A percentile compares a stretch with the other conserved stretches of the same genome.
Conservation (phyloP, 2,113 vertebrate genomes). For the Noctilio leporinus region DNA sequence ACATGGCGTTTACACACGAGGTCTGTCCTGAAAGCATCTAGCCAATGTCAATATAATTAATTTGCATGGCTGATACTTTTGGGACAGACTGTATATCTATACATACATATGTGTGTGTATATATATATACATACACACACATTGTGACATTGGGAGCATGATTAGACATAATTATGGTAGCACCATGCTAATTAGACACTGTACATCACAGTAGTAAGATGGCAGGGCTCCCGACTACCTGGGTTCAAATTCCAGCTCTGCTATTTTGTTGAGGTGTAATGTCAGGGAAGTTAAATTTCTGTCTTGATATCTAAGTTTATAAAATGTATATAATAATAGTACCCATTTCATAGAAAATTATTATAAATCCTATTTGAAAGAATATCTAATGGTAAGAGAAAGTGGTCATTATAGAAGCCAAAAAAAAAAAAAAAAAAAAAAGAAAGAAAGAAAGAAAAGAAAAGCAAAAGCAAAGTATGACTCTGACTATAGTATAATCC, state of each 20-base stretch:
- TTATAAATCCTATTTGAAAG: not conserved
- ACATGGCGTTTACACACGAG: no score
- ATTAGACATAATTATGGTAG: not conserved
- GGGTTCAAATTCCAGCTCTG: not conserved
- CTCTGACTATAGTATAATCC: not conserved
- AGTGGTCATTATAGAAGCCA: not conserved
- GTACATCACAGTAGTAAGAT: not conserved
- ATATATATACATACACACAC: fast-evolving
- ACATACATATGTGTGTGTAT: not conserved
- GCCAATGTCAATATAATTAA: no score
- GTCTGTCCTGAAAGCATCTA: no score
- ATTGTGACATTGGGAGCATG: fast-evolving
- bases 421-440: not conserved
- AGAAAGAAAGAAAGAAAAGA: not conserved
- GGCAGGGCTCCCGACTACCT: not conserved
- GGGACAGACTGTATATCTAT: no score
- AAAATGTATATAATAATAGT: not conserved
- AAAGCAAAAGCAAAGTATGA: not conserved
- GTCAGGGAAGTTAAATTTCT: not conserved
- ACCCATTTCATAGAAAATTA: not conserved
- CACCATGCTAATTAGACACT: not conserved
- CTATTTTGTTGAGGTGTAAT: not conserved
- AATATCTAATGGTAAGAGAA: not conserved
- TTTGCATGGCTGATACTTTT: no score
- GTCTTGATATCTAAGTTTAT: not conserved